Percentiles rank a stretch among this genome's conserved stretches.
Evolutionary conservation across 2,888 invertebrate genomes (phyloP).

Genomic region (Nemurella pictetii): DNA sequence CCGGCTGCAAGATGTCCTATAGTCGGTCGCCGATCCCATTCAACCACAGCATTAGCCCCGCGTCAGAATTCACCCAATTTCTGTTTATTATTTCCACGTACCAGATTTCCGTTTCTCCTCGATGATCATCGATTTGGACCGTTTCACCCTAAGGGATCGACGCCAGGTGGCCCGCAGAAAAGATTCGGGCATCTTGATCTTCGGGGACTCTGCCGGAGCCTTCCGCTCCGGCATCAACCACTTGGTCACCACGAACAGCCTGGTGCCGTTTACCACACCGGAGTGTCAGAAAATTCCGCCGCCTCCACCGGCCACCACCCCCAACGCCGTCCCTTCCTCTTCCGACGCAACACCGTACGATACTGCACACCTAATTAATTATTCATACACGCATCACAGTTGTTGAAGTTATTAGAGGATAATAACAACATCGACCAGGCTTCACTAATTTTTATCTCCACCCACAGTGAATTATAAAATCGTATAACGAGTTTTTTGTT

Average conservation of each 20-base stretch:
- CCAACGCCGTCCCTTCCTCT: conserved; percentile 15
- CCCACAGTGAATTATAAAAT: not conserved
- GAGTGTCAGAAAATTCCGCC: not conserved
- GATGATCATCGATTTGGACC: conserved; percentile 70
- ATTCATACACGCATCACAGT: not conserved
- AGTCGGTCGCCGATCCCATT: too few species aligned
- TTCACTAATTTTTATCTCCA: not conserved
- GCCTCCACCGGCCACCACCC: not conserved
- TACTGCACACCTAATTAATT: not conserved
- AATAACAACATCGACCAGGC: not conserved
- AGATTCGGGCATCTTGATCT: conserved; percentile 66
- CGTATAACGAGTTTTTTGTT: not conserved
- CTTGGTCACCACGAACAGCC: conserved; percentile 36
- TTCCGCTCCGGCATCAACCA: conserved; percentile 38
- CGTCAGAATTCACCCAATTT: too few species aligned
- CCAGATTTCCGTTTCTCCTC: conserved; percentile 79
- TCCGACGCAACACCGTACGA: not conserved
- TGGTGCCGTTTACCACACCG: conserved; percentile 14
- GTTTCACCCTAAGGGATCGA: conserved; percentile 71
- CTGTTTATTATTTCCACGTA: conserved; percentile 54
- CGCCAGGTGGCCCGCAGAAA: conserved; percentile 72
- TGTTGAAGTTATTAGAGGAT: not conserved
- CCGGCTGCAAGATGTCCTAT: too few species aligned
- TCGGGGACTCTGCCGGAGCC: conserved; percentile 24
- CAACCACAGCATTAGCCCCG: too few species aligned